Evolutionary conservation across 2,888 invertebrate species (phyloP).

Genomic region (Formica aserva): DNA sequence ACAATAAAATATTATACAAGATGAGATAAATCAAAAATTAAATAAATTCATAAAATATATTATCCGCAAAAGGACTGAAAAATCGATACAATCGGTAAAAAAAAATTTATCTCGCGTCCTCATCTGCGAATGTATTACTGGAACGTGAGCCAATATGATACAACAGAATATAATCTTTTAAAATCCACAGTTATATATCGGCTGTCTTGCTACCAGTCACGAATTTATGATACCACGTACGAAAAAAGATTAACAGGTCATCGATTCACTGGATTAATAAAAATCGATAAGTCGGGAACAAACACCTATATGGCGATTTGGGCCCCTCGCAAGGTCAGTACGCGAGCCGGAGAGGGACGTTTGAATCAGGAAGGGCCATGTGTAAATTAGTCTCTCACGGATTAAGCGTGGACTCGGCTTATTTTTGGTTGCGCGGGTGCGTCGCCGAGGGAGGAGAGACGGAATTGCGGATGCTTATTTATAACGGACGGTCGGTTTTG

Average conservation of each 20-base stretch:
- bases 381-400: constrained; percentile 69
- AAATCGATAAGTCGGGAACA: background rate
- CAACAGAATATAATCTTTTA: background rate
- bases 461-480: constrained; percentile 65
- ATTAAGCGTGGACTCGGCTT: constrained; percentile 70
- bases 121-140: background rate
- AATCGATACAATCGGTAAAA: background rate
- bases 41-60: no score
- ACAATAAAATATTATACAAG: background rate
- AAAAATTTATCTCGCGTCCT: background rate
- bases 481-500: constrained; percentile 64
- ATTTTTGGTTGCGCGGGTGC: constrained; percentile 65
- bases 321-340: constrained; percentile 70
- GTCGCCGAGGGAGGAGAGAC: constrained; percentile 45
- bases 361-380: constrained; percentile 74
- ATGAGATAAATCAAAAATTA: background rate
- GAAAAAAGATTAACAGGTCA: background rate
- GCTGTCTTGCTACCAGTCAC: background rate
- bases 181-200: background rate
- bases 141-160: background rate
- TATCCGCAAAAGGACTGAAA: background rate
- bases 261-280: background rate
- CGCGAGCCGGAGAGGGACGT: constrained; percentile 33
- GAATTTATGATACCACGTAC: background rate
- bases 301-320: background rate